Evolutionary conservation across 1,140 invertebrate species (phyloP), one percentile per base, ranked within the genome.

Genomic region (Drosophila parvula): DNA sequence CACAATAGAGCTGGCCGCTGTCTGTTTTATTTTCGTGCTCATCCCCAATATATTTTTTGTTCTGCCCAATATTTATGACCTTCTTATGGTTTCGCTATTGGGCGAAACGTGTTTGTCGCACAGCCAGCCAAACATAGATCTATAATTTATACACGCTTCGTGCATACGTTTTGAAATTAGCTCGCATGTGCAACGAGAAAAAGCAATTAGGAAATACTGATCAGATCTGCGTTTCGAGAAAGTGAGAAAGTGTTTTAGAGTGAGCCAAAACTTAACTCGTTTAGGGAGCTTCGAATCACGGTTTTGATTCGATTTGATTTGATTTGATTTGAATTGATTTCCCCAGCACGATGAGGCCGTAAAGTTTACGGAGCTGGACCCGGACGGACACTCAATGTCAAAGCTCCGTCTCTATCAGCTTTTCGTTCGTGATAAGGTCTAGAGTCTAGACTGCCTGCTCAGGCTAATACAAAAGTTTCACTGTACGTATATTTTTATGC

Each of bases 21-120:
- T 41, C 45, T 71, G 47, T 71, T 62, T 55, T 64, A 69, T 71
- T 67, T 81, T 81, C 41, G 65, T 74, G 36, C 67, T 45, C 60
- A 59, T 69, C 78, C 74, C 78, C 74, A 47, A 77, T 68, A 55
- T 55, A 22, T 22, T 22, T 22, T 22, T 22, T 22, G 22, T 30
- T 70, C 53, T 75, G 67, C 59, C 71, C 84, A 63, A 86, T 79
- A 74, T 86, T 65, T 74, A 41, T 77, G 84, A 88, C 83, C 76
- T 88, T 89, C 80, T 89, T 88, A 88, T 88, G 83, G 83, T 88
- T 88, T 88, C 81, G 60, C 79, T 64, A 58, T 62, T 74, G 53
- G 61, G 58, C 44, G 45, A 84, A 84, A 86, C 83, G 79, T 88
- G 82, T 75, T 79, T 88, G 77, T 76, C 69, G 53, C 85, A 79